phyloP scores from a whole-genome alignment of 2,888 invertebrate species.

The Lasioglossum morio region DNA sequence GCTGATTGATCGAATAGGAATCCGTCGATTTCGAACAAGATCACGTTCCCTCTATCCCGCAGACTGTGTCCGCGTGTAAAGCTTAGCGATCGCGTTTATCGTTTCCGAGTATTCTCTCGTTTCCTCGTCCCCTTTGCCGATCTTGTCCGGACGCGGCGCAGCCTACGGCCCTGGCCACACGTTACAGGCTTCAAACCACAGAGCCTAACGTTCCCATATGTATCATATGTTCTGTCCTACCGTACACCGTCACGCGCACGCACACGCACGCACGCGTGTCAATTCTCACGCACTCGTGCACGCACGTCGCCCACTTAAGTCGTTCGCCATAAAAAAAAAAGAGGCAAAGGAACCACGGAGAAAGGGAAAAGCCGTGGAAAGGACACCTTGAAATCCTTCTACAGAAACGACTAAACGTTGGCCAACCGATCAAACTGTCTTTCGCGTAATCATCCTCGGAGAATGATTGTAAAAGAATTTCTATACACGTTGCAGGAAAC shows the following conservation, averaged over 20 bases:
- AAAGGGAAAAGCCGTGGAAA: not conserved
- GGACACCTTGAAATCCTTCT: not conserved
- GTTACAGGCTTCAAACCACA: slow-evolving; percentile 84
- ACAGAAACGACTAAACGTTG: not conserved
- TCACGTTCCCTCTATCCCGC: slow-evolving; percentile 3
- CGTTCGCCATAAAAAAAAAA: slow-evolving; percentile 21
- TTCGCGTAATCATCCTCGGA: not conserved
- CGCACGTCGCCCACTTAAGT: slow-evolving; percentile 62
- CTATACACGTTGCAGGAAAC: slow-evolving; percentile 59
- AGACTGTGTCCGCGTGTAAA: slow-evolving; percentile 39
- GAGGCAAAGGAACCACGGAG: not conserved
- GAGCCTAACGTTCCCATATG: slow-evolving; percentile 84
- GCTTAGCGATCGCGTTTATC: slow-evolving; percentile 39
- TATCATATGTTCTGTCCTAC: slow-evolving; percentile 83
- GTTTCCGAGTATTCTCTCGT: slow-evolving; percentile 67
- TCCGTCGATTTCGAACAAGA: not conserved
- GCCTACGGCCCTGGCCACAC: slow-evolving; percentile 74
- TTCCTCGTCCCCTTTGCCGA: slow-evolving; percentile 41
- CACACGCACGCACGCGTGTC: slow-evolving; percentile 64
- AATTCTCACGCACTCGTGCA: slow-evolving; percentile 72
- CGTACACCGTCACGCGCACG: slow-evolving; percentile 74
- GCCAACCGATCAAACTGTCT: not conserved
- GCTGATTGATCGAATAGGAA: not conserved
- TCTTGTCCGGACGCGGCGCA: slow-evolving; percentile 34
- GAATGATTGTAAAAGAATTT: not conserved